A percentile compares a stretch with the other conserved stretches of the same genome.
phyloP scores from a whole-genome alignment of 2,888 invertebrate genomes.

The Caenorhabditis japonica region DNA sequence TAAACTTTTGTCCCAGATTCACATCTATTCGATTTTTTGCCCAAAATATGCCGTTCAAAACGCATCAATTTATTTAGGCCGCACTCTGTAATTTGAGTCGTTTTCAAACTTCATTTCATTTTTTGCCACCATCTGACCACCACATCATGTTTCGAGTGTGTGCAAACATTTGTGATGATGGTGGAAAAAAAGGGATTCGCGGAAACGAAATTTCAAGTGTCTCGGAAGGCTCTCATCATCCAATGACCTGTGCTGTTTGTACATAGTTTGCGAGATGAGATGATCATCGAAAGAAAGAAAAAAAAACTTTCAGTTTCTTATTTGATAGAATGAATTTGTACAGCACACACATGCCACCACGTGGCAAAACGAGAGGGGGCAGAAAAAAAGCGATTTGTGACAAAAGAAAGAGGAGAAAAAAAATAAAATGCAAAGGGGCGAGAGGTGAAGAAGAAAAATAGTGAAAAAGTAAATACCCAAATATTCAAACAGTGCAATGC shows the following conservation, averaged over 20 bases:
- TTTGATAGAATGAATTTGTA: conserved; percentile 36
- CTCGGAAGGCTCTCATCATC: conserved; percentile 10
- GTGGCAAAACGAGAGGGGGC: conserved; percentile 30
- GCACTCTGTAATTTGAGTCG: conserved; percentile 42
- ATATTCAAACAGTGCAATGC: conserved; percentile 50
- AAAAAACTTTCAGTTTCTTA: conserved; percentile 37
- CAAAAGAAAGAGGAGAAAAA: conserved; percentile 21
- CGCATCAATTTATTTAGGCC: no score
- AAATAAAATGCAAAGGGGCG: conserved; percentile 10
- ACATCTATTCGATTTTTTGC: no score
- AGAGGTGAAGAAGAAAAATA: conserved; percentile 12
- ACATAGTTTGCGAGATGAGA: conserved; percentile 23
- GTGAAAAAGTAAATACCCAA: conserved; percentile 35
- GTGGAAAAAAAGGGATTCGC: conserved; percentile 10
- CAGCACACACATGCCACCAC: conserved; percentile 48
- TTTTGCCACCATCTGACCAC: conserved; percentile 38
- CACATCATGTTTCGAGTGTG: conserved; percentile 46
- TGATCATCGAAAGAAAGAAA: conserved; percentile 2
- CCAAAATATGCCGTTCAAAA: no score
- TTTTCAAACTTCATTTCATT: conserved; percentile 15
- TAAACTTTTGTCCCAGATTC: no score
- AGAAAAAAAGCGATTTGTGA: conserved; percentile 35
- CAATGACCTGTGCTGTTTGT: conserved; percentile 39
- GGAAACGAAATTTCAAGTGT: conserved; percentile 38
- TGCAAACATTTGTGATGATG: conserved; percentile 18